Base-by-base conservation (phyloP, 2,113 vertebrate genomes). In the Oncorhynchus nerka region DNA sequence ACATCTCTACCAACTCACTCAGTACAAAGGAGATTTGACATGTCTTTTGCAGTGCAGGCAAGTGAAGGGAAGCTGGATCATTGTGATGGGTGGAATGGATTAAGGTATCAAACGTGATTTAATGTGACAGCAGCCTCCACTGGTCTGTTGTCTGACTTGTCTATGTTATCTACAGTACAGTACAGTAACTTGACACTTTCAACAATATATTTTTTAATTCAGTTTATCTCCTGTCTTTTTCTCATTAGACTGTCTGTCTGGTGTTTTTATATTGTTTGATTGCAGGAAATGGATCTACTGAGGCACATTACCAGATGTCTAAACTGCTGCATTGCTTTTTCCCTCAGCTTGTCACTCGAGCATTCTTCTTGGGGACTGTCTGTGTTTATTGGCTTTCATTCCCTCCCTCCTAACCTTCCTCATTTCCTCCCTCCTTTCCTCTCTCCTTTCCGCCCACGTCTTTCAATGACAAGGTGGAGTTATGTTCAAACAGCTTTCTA, bases 231-330 rank as follows among this genome's bases (percentile, higher is more conserved):
- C 51, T 51, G 5, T n/a, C 22, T 49, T n/a, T 68, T 19, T 68
- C n/a, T n/a, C 39, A 45, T 45, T 45, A 45, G 39, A 11, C 9
- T 45, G 39, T 9, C 39, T 45, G 39, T 45, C 39, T 45, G 39
- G 39, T 12, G 8, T 45, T 45, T 11, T 45, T 45, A 45, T 45
- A 45, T 45, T 45, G 39, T 45, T 45, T 45, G 9, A 45, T 45
- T 11, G 39, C 39, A 45, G 9, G 39, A 24, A 30, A 55, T 51
- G 48, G 62, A 75, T 75, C 24, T 65, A 51, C 39, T 48, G 22
- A 15, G 73, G 39, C 57, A 74, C 62, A 65, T 30, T 74, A 74
- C 19, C 32, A 24, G 34, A 24, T 34, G 57, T 34, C 59, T 66
- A 64, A 45, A 45, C 39, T 45, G 39, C 39, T 51, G 45, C 66